Percentiles rank a stretch among this genome's conserved stretches.
Evolutionary conservation across 2,888 invertebrate genomes (phyloP).

Genomic region (Parthenolecanium corni): DNA sequence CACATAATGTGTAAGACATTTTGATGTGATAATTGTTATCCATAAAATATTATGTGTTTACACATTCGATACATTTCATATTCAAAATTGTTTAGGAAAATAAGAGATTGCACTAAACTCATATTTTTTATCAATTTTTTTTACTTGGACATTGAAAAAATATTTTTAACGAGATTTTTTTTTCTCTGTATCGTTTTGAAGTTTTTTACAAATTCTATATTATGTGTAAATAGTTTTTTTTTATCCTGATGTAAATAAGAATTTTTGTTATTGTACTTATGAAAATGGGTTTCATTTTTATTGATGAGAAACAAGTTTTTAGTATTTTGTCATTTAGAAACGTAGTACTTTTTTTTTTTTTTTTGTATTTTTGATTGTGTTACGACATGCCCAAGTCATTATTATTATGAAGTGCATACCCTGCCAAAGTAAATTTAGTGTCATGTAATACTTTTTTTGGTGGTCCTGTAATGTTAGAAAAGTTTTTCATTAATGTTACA

Average conservation of each 20-base stretch:
- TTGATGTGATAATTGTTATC: constrained; percentile 7
- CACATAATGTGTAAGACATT: too few species aligned
- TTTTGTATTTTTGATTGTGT: background rate
- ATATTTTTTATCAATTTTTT: background rate
- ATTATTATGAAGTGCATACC: constrained; percentile 24
- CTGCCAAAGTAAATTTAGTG: background rate
- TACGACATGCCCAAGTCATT: background rate
- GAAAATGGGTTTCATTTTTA: background rate
- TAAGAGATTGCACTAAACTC: too few species aligned
- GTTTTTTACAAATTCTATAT: background rate
- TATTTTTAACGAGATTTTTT: too few species aligned
- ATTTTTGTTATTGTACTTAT: background rate
- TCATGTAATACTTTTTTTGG: too few species aligned
- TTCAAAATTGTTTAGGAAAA: too few species aligned
- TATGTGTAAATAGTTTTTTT: background rate
- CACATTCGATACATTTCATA: too few species aligned
- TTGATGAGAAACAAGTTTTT: background rate
- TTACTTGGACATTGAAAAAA: background rate
- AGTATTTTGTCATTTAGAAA: background rate
- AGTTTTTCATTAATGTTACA: too few species aligned
- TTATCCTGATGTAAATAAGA: background rate
- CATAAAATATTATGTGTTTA: background rate
- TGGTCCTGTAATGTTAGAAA: constrained; percentile 20
- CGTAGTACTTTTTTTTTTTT: constrained; percentile 4
- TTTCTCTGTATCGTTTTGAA: background rate